Conservation (phyloP, 1,140 invertebrate species). For the Lasioglossum albipes region DNA sequence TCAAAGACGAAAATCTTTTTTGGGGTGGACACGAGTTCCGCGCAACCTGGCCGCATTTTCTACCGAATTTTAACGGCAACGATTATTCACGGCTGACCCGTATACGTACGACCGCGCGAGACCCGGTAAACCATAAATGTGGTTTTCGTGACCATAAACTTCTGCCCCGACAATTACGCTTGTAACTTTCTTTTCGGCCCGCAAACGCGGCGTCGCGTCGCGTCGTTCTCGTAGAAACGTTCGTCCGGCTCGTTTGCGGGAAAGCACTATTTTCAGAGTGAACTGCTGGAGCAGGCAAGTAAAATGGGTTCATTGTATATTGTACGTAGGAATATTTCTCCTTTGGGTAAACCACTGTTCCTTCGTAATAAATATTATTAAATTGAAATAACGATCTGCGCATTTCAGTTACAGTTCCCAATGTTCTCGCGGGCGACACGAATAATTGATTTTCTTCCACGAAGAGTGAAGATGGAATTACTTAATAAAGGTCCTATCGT, state of each 20-base stretch:
- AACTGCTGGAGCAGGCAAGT: neutral
- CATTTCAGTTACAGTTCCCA: neutral
- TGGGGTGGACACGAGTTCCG: neutral
- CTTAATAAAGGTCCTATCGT: too few relatives aligned
- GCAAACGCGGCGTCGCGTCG: neutral
- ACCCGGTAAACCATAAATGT: slow-evolving; percentile 32
- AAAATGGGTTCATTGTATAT: neutral
- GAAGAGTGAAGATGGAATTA: too few relatives aligned
- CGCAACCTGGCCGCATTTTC: slow-evolving; percentile 5
- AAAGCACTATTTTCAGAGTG: slow-evolving; percentile 18
- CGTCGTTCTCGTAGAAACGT: neutral
- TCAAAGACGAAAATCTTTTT: neutral
- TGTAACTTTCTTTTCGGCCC: slow-evolving; percentile 39
- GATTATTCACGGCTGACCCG: slow-evolving; percentile 24
- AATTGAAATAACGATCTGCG: neutral
- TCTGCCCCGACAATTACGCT: slow-evolving; percentile 33
- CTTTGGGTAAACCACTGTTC: neutral
- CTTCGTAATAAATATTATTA: neutral
- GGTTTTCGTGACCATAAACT: slow-evolving; percentile 44
- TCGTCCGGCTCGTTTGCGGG: neutral
- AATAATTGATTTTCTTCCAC: neutral
- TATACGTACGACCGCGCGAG: neutral
- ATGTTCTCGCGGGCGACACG: neutral
- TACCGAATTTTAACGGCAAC: slow-evolving; percentile 31
- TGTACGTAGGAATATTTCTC: slow-evolving; percentile 4